Evolutionary conservation across 2,113 vertebrate species (phyloP), one percentile per base, ranked within the genome.

Genomic region (Campylomormyrus tamandua): DNA sequence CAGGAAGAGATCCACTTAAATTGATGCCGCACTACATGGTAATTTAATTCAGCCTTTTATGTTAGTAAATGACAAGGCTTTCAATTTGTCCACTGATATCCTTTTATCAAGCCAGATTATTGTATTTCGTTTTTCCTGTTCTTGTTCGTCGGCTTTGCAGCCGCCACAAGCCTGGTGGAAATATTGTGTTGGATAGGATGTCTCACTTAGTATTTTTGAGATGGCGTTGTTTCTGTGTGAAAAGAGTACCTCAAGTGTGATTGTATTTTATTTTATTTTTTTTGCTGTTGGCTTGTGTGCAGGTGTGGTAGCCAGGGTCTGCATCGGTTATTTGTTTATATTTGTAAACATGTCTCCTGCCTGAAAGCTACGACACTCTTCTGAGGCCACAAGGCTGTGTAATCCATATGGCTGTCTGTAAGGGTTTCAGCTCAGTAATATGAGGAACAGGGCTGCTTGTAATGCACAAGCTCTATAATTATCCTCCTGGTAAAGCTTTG

Each of bases 1-100:
- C 88, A 89, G 50, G 74, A 45, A 83, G 74, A 58, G 88, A 83
- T 83, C 35, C 31, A 49, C 48, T 89, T 77, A 77, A 80, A 77
- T 53, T 89, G 66, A 89, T 35, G 31, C 70, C 45, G 50, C 49
- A 31, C 7, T 83, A 48, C 45, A 24, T 84, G 74, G 11, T 42
- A n/a, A 53, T 87, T 53, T 42, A 35, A 27, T 21, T 53, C 10
- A n/a, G 24, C 35, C 50, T 56, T 87, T 35, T 53, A 35, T 56
- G 50, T 31, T 11, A 49, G 21, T 19, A 48, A 24, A 89, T 49
- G n/a, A 27, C 39, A 50, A 21, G 24, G 15, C 62, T 74, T 74
- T 74, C 10, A 77, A 49, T 89, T 48, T 84, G 42, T 24, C 24
- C 39, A 24, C 21, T 42, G 83, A 24, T 84, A 42, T 48, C 42